Conservation (phyloP, 2,888 invertebrate species). For the Watsonalla binaria region DNA sequence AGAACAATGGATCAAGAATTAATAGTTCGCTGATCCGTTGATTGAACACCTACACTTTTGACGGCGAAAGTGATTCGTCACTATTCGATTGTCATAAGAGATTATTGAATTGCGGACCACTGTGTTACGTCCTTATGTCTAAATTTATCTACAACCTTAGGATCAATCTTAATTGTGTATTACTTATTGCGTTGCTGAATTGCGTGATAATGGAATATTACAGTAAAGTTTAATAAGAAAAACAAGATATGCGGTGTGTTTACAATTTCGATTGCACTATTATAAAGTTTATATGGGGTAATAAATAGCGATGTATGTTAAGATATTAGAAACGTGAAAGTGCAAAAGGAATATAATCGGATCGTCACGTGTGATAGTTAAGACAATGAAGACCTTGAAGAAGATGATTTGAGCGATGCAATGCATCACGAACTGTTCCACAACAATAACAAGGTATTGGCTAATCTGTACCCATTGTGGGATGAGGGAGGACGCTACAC, state of each 20-base stretch:
- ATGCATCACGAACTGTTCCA: constrained; percentile 28
- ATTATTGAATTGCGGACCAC: constrained; percentile 49
- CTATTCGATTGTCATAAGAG: constrained; percentile 33
- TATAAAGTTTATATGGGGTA: constrained; percentile 3
- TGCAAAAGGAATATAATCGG: constrained; percentile 25
- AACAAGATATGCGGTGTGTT: not conserved
- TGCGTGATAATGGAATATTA: not conserved
- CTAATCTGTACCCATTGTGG: constrained; percentile 29
- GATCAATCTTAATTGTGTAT: too few species aligned
- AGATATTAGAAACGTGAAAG: constrained; percentile 24
- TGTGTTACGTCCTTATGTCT: constrained; percentile 35
- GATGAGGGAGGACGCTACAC: constrained; percentile 29
- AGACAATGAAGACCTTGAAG: constrained; percentile 58
- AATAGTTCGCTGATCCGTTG: constrained; percentile 40
- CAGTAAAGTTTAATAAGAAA: not conserved
- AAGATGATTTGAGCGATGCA: constrained; percentile 38
- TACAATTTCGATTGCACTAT: not conserved
- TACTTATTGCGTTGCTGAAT: not conserved
- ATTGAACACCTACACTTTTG: constrained; percentile 48
- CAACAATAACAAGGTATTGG: constrained; percentile 38
- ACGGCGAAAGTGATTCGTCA: constrained; percentile 56
- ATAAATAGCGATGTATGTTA: constrained; percentile 10
- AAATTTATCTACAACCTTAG: not conserved
- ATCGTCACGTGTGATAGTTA: constrained; percentile 50
- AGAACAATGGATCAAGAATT: constrained; percentile 53